These are phyloP conservation scores for Botrylloides violaceus DNA, from an alignment of 23 tunicate genomes.

Conservation along the genomic window DNA sequence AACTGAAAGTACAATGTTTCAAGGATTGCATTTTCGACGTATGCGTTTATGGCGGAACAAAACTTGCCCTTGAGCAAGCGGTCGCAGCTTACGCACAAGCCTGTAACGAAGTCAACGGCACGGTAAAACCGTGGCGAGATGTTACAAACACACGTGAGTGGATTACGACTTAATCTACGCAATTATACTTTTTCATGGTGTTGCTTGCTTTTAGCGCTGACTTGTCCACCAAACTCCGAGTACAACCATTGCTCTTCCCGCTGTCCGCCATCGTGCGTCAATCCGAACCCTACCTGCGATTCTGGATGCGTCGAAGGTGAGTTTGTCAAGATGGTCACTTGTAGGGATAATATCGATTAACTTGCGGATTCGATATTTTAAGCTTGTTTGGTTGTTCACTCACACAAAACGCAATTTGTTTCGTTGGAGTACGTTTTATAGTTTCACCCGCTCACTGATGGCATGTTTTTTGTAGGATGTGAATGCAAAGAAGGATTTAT, in stretches of 20 bases:
- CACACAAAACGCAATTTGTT: no score
- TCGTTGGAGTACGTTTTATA: background rate
- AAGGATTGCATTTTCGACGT: slow-evolving; percentile 25
- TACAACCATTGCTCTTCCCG: slow-evolving; percentile 46
- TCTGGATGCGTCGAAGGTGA: slow-evolving; percentile 14
- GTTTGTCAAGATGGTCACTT: background rate
- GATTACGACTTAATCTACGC: background rate
- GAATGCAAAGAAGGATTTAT: slow-evolving; percentile 6
- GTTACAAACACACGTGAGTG: slow-evolving; percentile 11
- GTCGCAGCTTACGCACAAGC: slow-evolving; percentile 23
- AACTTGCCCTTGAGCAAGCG: slow-evolving; percentile 12
- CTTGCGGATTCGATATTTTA: no score
- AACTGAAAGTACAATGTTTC: background rate
- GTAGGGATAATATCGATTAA: no score
- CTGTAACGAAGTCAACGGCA: slow-evolving; percentile 7
- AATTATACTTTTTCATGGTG: background rate
- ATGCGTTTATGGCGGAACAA: slow-evolving; percentile 15
- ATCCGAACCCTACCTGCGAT: slow-evolving; percentile 4
- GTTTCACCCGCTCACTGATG: background rate
- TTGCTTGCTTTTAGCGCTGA: slow-evolving; percentile 47
- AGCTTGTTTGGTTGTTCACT: no score
- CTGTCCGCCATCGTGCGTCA: slow-evolving; percentile 63
- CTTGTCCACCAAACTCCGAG: slow-evolving; percentile 45
- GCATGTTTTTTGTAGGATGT: background rate
- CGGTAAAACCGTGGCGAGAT: slow-evolving; percentile 3